These are phyloP conservation scores for Caenorhabditis sinica DNA, from an alignment of 2,888 invertebrate genomes.

Conservation along the genomic window DNA sequence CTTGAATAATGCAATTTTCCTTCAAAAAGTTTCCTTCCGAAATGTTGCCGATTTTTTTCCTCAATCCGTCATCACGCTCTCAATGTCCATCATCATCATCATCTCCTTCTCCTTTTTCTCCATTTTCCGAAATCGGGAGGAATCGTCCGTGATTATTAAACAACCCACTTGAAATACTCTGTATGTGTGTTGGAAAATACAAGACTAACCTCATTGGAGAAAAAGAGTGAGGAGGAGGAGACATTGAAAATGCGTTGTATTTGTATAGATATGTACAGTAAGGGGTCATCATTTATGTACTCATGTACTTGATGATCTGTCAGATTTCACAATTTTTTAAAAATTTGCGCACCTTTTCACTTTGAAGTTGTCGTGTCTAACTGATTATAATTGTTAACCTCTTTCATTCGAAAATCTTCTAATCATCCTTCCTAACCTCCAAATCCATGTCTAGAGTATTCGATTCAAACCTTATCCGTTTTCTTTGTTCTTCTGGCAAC, in stretches of 20 bases:
- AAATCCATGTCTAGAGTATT: no score
- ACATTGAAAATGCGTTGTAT: neutral
- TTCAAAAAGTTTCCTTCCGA: slow-evolving; percentile 9
- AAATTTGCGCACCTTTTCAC: neutral
- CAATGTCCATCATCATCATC: slow-evolving; percentile 50
- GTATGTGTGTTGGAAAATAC: neutral
- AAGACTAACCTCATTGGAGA: slow-evolving; percentile 48
- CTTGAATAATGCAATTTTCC: slow-evolving; percentile 17
- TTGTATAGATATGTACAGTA: slow-evolving; percentile 22
- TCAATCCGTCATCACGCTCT: slow-evolving; percentile 35
- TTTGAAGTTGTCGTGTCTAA: neutral
- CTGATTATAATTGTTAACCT: no score
- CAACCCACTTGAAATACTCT: slow-evolving; percentile 58
- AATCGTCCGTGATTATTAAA: slow-evolving; percentile 59
- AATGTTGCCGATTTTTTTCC: slow-evolving; percentile 47
- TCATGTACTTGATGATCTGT: slow-evolving; percentile 19
- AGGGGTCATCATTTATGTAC: slow-evolving; percentile 37
- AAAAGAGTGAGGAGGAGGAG: slow-evolving; percentile 10
- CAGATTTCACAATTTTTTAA: slow-evolving; percentile 23
- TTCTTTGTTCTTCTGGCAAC: neutral
- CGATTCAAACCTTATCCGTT: neutral
- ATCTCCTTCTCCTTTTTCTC: neutral
- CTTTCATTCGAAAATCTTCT: no score
- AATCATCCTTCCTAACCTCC: no score
- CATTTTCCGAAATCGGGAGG: slow-evolving; percentile 7